phyloP scores from a whole-genome alignment of 1,140 invertebrate genomes.

The Monochamus saltuarius region DNA sequence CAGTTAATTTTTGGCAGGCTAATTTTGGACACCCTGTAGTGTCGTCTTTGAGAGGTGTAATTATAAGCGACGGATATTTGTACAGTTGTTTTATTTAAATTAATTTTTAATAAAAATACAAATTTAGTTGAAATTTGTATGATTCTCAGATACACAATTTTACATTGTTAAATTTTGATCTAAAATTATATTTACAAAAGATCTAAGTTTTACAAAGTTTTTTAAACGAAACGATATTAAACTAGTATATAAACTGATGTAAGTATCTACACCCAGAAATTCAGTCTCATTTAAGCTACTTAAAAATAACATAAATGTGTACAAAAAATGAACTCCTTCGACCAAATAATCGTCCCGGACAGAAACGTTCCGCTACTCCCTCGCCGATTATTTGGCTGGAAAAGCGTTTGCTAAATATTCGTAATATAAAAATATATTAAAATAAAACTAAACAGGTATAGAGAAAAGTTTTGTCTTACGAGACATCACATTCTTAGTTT shows the following conservation, averaged over 20 bases:
- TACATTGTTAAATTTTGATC: constrained; percentile 10
- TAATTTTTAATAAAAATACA: constrained; percentile 23
- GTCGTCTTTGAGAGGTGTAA: no score
- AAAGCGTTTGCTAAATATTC: no score
- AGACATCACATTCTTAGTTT: no score
- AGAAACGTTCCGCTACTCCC: no score
- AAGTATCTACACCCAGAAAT: constrained; percentile 15
- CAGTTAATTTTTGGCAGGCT: no score
- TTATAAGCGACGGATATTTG: background rate
- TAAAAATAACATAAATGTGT: background rate
- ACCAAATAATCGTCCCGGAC: background rate
- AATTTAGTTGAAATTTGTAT: constrained; percentile 4
- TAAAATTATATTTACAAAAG: constrained; percentile 22
- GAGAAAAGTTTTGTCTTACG: no score
- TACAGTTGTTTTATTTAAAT: constrained; percentile 12
- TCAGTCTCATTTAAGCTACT: constrained; percentile 20
- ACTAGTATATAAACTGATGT: background rate
- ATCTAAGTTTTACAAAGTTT: constrained; percentile 4
- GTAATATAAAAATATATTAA: no score
- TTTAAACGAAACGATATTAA: constrained; percentile 2
- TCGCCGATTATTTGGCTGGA: no score
- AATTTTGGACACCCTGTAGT: no score
- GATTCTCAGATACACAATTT: constrained; percentile 8
- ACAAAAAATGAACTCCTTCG: background rate
- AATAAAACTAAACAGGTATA: no score